Evolutionary conservation across 2,113 vertebrate species (phyloP).

Genomic region (Brachypteracias leptosomus): DNA sequence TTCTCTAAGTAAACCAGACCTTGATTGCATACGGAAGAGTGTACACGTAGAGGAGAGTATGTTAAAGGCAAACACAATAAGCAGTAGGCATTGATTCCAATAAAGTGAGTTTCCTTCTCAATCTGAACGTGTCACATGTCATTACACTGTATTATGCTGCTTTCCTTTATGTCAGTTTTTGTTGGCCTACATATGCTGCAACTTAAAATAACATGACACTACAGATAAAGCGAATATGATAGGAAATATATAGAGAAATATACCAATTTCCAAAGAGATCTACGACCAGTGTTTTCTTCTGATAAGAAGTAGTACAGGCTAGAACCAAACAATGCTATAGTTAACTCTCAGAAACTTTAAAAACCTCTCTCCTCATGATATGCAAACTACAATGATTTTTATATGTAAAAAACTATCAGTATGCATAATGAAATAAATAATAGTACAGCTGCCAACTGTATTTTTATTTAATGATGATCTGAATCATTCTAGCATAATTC

Average conservation of each 20-base stretch:
- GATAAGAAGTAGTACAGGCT: background rate
- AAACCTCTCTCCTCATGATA: background rate
- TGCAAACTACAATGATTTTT: background rate
- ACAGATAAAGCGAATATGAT: background rate
- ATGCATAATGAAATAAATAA: background rate
- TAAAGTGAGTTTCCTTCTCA: background rate
- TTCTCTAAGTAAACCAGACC: background rate
- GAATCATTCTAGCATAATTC: background rate
- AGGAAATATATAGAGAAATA: background rate
- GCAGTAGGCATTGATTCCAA: background rate
- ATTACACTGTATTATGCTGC: background rate
- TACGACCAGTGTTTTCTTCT: background rate
- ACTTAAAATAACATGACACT: constrained; percentile 44
- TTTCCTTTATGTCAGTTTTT: constrained; percentile 32
- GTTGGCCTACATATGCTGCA: constrained; percentile 58
- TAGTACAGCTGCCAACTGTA: background rate
- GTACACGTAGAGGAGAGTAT: background rate
- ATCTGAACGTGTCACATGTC: constrained; percentile 23
- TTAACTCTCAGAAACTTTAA: background rate
- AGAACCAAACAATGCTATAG: background rate
- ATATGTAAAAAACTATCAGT: background rate
- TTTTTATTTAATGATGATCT: background rate
- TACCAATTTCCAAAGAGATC: background rate
- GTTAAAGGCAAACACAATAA: background rate
- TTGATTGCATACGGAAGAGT: rapidly evolving